Base-by-base conservation (phyloP, 2,888 invertebrate genomes). In the Limnephilus auricula region DNA sequence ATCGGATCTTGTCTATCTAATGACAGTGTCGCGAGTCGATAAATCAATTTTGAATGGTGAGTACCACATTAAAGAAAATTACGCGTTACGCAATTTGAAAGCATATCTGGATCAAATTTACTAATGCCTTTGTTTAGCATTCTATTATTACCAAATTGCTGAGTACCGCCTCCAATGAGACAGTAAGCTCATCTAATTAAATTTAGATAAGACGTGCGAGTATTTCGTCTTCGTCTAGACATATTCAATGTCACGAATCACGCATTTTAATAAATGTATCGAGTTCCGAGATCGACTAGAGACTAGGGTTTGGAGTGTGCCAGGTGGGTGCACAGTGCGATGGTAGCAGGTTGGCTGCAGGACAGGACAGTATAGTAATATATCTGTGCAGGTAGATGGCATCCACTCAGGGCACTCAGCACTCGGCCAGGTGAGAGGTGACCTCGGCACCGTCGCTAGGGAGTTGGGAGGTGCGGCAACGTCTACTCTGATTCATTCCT, bases 351-450 rank as follows among this genome's bases (percentile, higher is more conserved):
- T 65, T 25, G 6, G 18, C 13, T 85, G 85, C 85, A 85, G 85
- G 40, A 40, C 30, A 65, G 65, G 80, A 45, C 85, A 85, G 85
- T 40, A 40, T 40, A 40, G 85, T 85, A 85, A 85, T 85, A 85
- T 85, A 40, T n/a, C 85, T 40, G 31, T 34, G 40, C 85, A 45
- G 45, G 85, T 45, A 85, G 85, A 34, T 82, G 65, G 65, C 65
- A 82, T 32, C 18, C 80, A n/a, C 25, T 50, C 50, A 25, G 80
- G 80, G 4, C 32, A 65, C 25, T 50, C 50, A 50, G 80, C 45
- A 45, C 45, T 50, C 50, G 18, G 80, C 80, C 32, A 30, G 80
- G 80, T 45, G 85, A 85, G 85, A 40, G 85, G 30, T 85, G 85
- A 85, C 85, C 85, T 85, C 85, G 85, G 30, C 85, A 25, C 13